Conservation (phyloP, 2,888 invertebrate genomes). For the Tortrix viridana region DNA sequence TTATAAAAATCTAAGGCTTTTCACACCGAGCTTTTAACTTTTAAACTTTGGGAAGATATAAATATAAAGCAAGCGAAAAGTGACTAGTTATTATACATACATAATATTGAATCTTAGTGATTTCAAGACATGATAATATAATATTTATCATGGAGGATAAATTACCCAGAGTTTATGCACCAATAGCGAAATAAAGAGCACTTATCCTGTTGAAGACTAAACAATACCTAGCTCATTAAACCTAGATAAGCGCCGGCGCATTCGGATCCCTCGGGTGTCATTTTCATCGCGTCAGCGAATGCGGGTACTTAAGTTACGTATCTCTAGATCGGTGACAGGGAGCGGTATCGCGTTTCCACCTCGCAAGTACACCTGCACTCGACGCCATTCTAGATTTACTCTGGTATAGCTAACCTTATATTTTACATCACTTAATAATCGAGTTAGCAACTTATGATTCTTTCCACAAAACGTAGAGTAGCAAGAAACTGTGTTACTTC, state of each 20-base stretch:
- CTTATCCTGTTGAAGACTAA: conserved; percentile 11
- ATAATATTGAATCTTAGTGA: conserved; percentile 11
- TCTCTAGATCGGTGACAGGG: conserved; percentile 23
- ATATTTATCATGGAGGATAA: background rate
- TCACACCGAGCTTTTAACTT: conserved; percentile 19
- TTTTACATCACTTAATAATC: conserved; percentile 17
- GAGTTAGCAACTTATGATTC: conserved; percentile 8
- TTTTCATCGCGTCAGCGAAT: conserved; percentile 26
- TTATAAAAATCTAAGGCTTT: conserved; percentile 38
- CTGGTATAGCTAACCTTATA: conserved; percentile 8
- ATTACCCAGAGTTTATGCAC: background rate
- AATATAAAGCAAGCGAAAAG: conserved; percentile 42
- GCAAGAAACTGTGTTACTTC: conserved; percentile 2
- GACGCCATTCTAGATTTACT: conserved; percentile 24
- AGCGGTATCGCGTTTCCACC: conserved; percentile 22
- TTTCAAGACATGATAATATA: background rate
- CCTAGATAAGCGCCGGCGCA: conserved; percentile 23
- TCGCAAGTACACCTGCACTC: conserved; percentile 15
- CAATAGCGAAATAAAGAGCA: conserved; percentile 5
- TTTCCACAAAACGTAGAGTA: conserved; percentile 4
- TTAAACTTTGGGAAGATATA: conserved; percentile 31
- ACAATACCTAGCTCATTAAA: conserved; percentile 31
- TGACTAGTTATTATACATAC: conserved; percentile 54
- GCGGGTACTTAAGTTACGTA: conserved; percentile 28
- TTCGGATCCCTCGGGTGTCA: conserved; percentile 28